Evolutionary conservation across 1,140 invertebrate species (phyloP), one percentile per base, ranked within the genome.

Genomic region (Drosophila pseudoananassae): DNA sequence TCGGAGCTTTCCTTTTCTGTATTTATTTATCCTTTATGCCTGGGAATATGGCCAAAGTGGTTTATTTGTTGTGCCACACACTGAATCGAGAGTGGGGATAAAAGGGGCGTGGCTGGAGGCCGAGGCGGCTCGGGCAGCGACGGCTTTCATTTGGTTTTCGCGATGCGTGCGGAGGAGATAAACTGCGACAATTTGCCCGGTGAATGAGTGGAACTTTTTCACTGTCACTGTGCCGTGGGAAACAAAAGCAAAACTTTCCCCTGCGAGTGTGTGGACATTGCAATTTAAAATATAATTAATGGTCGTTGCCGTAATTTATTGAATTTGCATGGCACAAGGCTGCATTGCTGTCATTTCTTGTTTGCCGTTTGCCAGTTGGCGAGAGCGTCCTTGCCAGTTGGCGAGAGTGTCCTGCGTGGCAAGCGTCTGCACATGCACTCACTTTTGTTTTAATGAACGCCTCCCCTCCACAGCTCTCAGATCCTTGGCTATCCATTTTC

Each of bases 241-340:
- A 43, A 63, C 61, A 72, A 64, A 61, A 65, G 60, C 54, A 63
- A 63, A 58, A 23, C 43, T 69, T 69, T 55, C 43, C 50, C 63
- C 54, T 7, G 23, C 36, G 57, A 53, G 64, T 68, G 58, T 81
- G 70, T 78, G 75, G 77, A 69, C 56, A 83, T 70, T 88, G 83
- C 85, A 88, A 88, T 88, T 88, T 88, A 88, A 88, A 88, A 88
- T 88, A 88, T 88, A 88, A 88, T 88, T 88, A 88, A 88, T 88
- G 83, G 83, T 78, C 84, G 78, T 78, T 76, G 75, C 60, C 66
- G 77, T 88, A 88, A 88, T 88, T 88, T 89, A 88, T 88, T 88
- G 83, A 88, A 88, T 88, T 89, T 88, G 76, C 83, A 68, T 79
- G 61, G 66, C 53, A 57, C 64, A 58, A 71, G 54, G 51, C 65